Base-by-base conservation (phyloP, 2,888 invertebrate species). In the Myathropa florea region DNA sequence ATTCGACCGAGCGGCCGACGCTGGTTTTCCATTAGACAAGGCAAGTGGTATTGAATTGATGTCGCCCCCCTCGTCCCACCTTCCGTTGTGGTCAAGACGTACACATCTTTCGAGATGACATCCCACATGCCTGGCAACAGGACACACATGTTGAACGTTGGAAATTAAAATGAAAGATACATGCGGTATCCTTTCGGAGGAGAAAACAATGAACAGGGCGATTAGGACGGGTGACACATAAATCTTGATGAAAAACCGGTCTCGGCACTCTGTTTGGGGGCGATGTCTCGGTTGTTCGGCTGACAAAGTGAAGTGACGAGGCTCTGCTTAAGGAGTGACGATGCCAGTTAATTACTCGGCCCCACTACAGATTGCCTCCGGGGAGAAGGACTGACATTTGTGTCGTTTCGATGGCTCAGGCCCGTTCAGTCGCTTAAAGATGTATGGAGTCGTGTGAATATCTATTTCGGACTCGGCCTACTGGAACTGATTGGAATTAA, bases 311-410 rank as follows among this genome's bases (percentile, higher is more conserved):
- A 57, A 80, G 65, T 30, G 70, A 83, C 70, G 60, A 63, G 23
- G 21, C 26, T 71, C 71, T 57, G 36, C 39, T 46, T n/a, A 39
- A 81, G 72, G 46, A 64, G 77, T 63, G 68, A 73, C 77, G 73
- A 81, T 70, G 59, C 28, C 72, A 85, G 85, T 85, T 85, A 85
- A 85, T 85, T 81, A 81, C 85, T 85, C 64, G 30, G 81, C 26
- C 64, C 72, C 59, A 76, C 71, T 85, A 68, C 77, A 77, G 59
- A 28, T 36, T 78, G 81, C 73, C 73, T 72, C 39, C 39, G 60
- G 65, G 59, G 64, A 71, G n/a, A 30, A 18, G 18, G 23, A 28
- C 36, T 12, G 53, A 55, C 73, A 63, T 63, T 63, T 73, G 73
- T 63, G 46, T 55, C 14, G 60, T 61, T 9, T 46, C n/a, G 39